Percentiles rank a stretch among this genome's conserved stretches.
Conservation (phyloP, 2,113 vertebrate genomes). For the Oreochromis niloticus region DNA sequence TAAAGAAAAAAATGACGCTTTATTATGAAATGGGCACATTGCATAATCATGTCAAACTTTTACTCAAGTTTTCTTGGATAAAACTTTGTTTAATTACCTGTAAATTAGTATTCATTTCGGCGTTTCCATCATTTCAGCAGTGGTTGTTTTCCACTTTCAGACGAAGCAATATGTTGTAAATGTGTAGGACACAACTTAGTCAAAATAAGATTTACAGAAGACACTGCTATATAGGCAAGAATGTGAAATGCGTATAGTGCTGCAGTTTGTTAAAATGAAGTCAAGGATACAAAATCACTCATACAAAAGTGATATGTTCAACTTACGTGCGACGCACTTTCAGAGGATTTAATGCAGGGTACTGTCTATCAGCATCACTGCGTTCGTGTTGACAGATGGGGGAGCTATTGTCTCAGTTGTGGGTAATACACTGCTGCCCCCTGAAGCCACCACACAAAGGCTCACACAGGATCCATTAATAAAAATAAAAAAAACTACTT, state of each 20-base stretch:
- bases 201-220: neutral
- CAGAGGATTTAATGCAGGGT: neutral
- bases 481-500: neutral
- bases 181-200: neutral
- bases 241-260: neutral
- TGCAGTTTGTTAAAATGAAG: neutral
- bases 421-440: neutral
- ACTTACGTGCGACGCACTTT: neutral
- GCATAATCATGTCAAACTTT: neutral
- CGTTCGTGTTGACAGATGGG: conserved; percentile 47
- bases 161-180: neutral
- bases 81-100: neutral
- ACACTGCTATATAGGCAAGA: neutral
- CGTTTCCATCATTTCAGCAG: neutral
- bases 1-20: neutral
- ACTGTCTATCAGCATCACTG: conserved; percentile 9
- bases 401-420: conserved; percentile 59
- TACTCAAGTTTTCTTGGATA: neutral
- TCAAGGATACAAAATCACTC: neutral
- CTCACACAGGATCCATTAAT: neutral
- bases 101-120: neutral
- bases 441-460: neutral
- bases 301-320: neutral
- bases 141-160: neutral
- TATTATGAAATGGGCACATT: neutral